These are phyloP conservation scores for Neodontobutis hainanensis DNA, from an alignment of 2,113 vertebrate genomes.

Conservation along the genomic window DNA sequence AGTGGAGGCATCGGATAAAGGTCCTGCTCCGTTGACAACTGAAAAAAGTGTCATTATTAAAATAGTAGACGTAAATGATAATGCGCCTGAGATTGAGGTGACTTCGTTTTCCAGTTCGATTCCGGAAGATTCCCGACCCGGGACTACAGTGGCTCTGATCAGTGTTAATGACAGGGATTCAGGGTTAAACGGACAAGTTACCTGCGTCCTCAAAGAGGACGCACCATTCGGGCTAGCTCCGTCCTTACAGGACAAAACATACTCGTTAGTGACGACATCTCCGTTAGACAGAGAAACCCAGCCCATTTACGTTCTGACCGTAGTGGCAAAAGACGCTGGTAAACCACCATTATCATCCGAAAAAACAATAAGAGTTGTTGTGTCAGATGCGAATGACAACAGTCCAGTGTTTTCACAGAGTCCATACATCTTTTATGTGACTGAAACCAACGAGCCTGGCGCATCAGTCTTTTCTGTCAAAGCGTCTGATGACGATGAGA, in stretches of 20 bases:
- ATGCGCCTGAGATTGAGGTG: constrained; percentile 51
- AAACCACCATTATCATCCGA: constrained; percentile 46
- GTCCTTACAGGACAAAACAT: constrained; percentile 54
- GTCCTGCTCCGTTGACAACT: neutral
- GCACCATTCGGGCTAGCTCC: constrained; percentile 44
- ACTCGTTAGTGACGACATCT: constrained; percentile 40
- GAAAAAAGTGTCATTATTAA: constrained; percentile 48
- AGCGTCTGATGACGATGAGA: constrained; percentile 66
- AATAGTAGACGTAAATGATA: constrained; percentile 54
- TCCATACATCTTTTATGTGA: constrained; percentile 49
- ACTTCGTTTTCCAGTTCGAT: constrained; percentile 49
- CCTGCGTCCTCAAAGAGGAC: constrained; percentile 39
- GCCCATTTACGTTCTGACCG: constrained; percentile 32
- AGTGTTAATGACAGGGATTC: constrained; percentile 61
- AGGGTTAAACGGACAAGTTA: constrained; percentile 60
- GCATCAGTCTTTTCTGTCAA: constrained; percentile 56
- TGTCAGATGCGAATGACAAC: constrained; percentile 71
- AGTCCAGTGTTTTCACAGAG: constrained; percentile 57
- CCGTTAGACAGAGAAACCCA: constrained; percentile 66
- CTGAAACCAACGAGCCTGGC: constrained; percentile 63
- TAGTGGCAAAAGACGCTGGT: constrained; percentile 58
- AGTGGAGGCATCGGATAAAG: constrained; percentile 72
- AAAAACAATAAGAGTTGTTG: constrained; percentile 37
- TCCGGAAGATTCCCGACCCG: constrained; percentile 51
- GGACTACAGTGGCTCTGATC: constrained; percentile 54